Conservation (phyloP, 2,113 vertebrate genomes). For the Syrrhaptes paradoxus region DNA sequence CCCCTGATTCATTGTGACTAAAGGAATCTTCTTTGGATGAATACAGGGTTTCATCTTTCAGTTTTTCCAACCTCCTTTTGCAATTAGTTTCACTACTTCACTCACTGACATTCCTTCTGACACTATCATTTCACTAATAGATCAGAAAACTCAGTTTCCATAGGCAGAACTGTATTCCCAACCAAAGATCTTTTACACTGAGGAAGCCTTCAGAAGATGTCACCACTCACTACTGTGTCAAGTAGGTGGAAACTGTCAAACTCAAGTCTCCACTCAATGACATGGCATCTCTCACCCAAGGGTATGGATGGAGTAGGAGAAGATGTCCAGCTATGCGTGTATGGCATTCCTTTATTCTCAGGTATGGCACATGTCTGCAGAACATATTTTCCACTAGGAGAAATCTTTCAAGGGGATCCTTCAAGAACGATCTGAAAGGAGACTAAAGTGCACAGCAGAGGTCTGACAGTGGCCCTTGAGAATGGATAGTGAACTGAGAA, state of each 20-base stretch:
- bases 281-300: background rate
- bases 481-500: background rate
- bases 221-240: background rate
- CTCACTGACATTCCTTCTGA: conserved; percentile 4
- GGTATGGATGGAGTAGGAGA: background rate
- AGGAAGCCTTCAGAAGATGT: conserved; percentile 2
- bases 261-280: background rate
- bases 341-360: background rate
- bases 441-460: background rate
- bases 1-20: background rate
- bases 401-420: background rate
- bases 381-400: background rate
- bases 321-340: background rate
- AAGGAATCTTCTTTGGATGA: conserved; percentile 43
- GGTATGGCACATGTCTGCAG: background rate
- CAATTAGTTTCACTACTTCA: conserved; percentile 35
- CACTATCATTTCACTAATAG: conserved; percentile 1
- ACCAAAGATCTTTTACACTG: background rate
- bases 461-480: background rate
- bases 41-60: conserved; percentile 63
- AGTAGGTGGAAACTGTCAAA: background rate
- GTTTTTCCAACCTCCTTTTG: conserved; percentile 20
- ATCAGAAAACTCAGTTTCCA: background rate
- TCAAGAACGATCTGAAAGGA: background rate
- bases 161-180: background rate